Evolutionary conservation across 2,888 invertebrate species (phyloP).

Genomic region (Stenodera caucasica): DNA sequence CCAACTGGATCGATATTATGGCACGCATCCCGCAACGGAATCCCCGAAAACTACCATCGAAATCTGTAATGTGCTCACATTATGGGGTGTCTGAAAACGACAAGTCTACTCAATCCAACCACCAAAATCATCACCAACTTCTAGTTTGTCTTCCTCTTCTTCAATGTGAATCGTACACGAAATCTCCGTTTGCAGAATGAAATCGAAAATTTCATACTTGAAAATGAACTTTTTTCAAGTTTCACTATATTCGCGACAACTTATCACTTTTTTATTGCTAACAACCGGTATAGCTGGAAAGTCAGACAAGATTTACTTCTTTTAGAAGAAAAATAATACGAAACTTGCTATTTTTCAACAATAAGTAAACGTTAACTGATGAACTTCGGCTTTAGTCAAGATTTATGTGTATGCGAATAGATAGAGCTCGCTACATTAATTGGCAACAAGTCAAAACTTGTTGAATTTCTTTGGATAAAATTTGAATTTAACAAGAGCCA

Average conservation of each 20-base stretch:
- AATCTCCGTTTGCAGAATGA: not conserved
- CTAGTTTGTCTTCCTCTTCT: not conserved
- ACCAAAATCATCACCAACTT: not conserved
- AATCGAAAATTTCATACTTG: no score
- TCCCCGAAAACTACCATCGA: slow-evolving; percentile 32
- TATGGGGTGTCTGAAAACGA: no score
- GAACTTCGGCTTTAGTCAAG: not conserved
- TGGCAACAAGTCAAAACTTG: slow-evolving; percentile 8
- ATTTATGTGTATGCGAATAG: not conserved
- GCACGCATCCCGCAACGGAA: slow-evolving; percentile 46
- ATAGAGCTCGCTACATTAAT: not conserved
- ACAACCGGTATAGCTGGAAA: not conserved
- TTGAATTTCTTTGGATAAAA: not conserved
- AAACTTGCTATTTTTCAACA: not conserved
- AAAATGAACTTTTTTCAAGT: not conserved
- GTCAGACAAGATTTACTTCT: not conserved
- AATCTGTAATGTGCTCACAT: no score
- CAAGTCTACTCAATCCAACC: slow-evolving; percentile 14
- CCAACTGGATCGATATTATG: slow-evolving; percentile 47
- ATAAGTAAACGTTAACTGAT: not conserved
- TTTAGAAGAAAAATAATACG: not conserved
- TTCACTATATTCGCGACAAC: not conserved
- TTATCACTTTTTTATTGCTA: not conserved
- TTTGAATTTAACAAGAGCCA: not conserved
- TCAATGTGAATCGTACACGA: not conserved